phyloP scores from a whole-genome alignment of 2,797 vertebrate species.

The Hypotaenidia okinawae region DNA sequence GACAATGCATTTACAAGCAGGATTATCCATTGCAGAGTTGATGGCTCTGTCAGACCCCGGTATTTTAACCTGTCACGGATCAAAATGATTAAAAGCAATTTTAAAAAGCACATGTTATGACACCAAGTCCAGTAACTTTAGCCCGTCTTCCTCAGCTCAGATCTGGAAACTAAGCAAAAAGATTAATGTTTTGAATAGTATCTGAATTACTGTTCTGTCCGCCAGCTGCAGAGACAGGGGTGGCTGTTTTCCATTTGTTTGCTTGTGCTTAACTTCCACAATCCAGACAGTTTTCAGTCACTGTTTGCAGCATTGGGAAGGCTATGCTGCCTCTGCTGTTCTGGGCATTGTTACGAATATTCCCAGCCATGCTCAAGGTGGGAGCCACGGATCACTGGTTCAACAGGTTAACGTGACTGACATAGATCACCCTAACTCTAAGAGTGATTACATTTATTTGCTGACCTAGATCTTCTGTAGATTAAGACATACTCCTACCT shows the following conservation, averaged over 20 bases:
- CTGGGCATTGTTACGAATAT: neutral
- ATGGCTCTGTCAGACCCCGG: neutral
- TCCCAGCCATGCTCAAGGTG: slow-evolving; percentile 12
- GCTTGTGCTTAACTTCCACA: neutral
- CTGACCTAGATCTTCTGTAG: slow-evolving; percentile 14
- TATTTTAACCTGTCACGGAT: slow-evolving; percentile 12
- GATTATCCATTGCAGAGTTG: neutral
- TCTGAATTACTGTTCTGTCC: slow-evolving; percentile 30
- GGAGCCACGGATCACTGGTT: neutral
- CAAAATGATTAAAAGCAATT: slow-evolving; percentile 44
- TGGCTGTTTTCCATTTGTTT: slow-evolving; percentile 14
- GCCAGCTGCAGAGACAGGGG: neutral
- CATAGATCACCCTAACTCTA: neutral
- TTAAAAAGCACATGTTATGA: neutral
- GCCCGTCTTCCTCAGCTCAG: neutral
- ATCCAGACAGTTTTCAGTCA: neutral
- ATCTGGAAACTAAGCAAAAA: slow-evolving; percentile 45
- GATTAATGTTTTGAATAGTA: slow-evolving; percentile 19
- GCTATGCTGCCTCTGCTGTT: neutral
- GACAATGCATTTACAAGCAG: neutral
- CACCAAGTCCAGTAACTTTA: slow-evolving; percentile 15
- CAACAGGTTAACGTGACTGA: slow-evolving; percentile 30
- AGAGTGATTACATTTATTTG: slow-evolving; percentile 47
- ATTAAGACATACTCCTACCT: slow-evolving; percentile 38
- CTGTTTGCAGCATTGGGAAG: neutral